Base-by-base conservation (phyloP, 2,113 vertebrate species). In the Columba janthina region DNA sequence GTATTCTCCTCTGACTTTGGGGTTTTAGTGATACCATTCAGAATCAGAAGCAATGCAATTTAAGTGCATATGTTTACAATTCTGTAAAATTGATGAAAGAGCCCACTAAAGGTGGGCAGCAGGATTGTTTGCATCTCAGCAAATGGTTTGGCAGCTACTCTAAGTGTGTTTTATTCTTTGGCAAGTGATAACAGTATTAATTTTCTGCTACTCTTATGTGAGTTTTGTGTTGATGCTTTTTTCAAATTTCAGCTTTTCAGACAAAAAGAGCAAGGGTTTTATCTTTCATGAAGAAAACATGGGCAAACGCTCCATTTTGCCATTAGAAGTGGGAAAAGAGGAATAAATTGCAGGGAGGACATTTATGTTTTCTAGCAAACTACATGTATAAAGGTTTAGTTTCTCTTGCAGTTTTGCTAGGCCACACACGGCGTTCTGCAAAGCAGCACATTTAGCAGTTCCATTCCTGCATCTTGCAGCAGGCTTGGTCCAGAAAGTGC, bases 381-480 rank as follows among this genome's bases (percentile, higher is more conserved):
- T n/a, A 19, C 40, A 42, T 17, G 2, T n/a, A 8, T 28, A 7
- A 48, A 54, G 21, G 10, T 7, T 60, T 14, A 73, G 26, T 57
- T 67, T 66, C 50, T n/a, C 53, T 62, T 56, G 46, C 61, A n/a
- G 62, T 71, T 77, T 78, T 78, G 44, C 44, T 18, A 10, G 44
- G 38, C 48, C 73, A 40, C 46, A 15, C 1, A 1, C 0, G 1
- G 38, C 0, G 1, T 56, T 54, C 54, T 73, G 73, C 38, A 66
- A 31, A 56, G 10, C 48, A 50, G 26, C 34, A 12, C 1, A 0
- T 34, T 83, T 28, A 83, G 83, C 66, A 46, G 36, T 20, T 69
- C 50, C 36, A 29, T 57, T 40, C 77, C 62, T 53, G 61, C 36
- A 15, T 34, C 69, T 36, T 67, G 32, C 24, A 8, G 34, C 0